Evolutionary conservation across 2,888 invertebrate genomes (phyloP), one percentile per base, ranked within the genome.

Genomic region (Heteropelma amictum): DNA sequence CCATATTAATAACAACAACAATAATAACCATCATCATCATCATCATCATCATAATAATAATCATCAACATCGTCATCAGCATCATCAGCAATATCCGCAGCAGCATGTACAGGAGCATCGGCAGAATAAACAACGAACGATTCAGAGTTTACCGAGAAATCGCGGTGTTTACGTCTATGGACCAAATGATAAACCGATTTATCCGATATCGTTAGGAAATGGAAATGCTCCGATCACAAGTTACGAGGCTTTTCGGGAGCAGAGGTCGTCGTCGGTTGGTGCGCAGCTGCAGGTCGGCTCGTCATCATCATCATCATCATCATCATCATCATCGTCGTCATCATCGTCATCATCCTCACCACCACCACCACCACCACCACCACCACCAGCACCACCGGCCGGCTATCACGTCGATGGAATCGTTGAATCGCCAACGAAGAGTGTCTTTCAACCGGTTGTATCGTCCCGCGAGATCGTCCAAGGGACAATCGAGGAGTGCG

Each of bases 181-280:
- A 54, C 91, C 91, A 67, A 91, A 91, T 85, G 92, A 92, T 80
- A 91, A 91, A 87, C 91, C 91, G 84, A 90, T 91, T 71, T 92
- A 92, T 87, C 86, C 88, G 65, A 83, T 85, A 77, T 89, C 91
- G 77, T 90, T 91, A 76, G 90, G 90, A 78, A 90, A 90, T 80
- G 84, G 90, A 82, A 90, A 90, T 89, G 90, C 89, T 69, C 42
- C 74, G 10, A 38, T 54, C 61, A n/a, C 8, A 17, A 30, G 21
- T 14, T 30, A 26, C 53, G 69, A 65, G 19, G 35, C 19, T 17
- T 78, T 65, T 17, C 73, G 77, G 3, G 78, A 77, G 8, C 79
- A 79, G 26, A 71, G 72, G 10, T 53, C 53, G 12, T 49, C 33
- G 8, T 21, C 49, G 33, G 19, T 26, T 10, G 64, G 14, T 1